phyloP scores from a whole-genome alignment of 2,113 vertebrate species.

The Brachionichthys hirsutus region DNA sequence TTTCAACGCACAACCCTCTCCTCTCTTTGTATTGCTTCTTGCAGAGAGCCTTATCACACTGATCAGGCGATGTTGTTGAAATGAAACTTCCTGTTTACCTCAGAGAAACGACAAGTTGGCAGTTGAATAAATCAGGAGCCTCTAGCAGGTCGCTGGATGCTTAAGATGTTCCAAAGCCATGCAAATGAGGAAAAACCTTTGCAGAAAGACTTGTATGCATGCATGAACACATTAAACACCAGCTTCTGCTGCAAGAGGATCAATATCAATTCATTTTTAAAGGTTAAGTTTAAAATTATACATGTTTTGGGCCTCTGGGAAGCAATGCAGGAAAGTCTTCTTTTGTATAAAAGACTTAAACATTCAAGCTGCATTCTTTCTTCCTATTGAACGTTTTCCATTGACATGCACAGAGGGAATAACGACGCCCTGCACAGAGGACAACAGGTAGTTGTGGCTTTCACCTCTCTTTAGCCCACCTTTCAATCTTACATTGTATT shows the following conservation, averaged over 20 bases:
- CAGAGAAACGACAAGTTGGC: slow-evolving; percentile 3
- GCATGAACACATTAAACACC: no score
- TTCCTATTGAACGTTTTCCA: no score
- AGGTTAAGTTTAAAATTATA: no score
- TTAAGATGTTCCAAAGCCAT: neutral
- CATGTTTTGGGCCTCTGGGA: no score
- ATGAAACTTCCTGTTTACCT: slow-evolving; percentile 47
- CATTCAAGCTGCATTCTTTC: no score
- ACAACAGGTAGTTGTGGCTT: slow-evolving; percentile 57
- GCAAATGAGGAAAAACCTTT: neutral
- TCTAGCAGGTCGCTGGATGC: neutral
- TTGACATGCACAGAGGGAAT: neutral
- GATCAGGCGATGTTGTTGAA: slow-evolving; percentile 22
- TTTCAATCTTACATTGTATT: slow-evolving; percentile 67
- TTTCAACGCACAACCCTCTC: slow-evolving; percentile 6
- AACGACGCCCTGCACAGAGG: slow-evolving; percentile 4
- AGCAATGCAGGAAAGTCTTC: no score
- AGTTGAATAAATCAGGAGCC: slow-evolving; percentile 18
- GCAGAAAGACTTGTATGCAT: neutral
- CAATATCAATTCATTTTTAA: no score
- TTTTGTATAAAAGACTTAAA: no score
- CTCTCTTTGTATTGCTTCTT: slow-evolving; percentile 1
- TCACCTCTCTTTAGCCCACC: slow-evolving; percentile 41
- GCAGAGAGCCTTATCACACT: slow-evolving; percentile 30
- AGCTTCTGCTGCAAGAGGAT: no score